Percentiles rank a stretch among this genome's conserved stretches.
Conservation (phyloP, 2,113 vertebrate genomes). For the Clarias batrachus region DNA sequence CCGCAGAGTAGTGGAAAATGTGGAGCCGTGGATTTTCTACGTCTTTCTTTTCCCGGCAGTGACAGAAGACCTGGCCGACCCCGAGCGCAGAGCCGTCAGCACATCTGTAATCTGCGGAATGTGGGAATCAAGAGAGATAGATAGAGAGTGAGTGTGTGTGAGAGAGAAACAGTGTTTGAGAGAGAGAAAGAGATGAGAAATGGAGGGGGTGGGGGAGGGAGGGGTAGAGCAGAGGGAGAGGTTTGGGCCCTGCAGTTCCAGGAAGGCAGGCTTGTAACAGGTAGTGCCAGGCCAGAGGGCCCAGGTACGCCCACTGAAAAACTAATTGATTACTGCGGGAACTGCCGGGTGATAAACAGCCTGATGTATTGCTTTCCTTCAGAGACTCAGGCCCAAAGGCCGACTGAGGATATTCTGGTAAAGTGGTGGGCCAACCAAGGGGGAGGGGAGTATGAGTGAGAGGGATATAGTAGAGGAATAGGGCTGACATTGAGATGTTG, state of each 20-base stretch:
- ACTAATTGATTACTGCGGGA: slow-evolving; percentile 66
- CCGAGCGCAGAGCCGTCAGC: background rate
- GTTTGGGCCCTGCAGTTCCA: slow-evolving; percentile 36
- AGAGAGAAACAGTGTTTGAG: slow-evolving; percentile 6
- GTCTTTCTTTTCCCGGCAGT: slow-evolving; percentile 19
- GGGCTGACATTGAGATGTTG: slow-evolving; percentile 53
- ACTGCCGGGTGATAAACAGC: slow-evolving; percentile 61
- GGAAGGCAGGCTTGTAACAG: slow-evolving; percentile 55
- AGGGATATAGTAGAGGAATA: slow-evolving; percentile 16
- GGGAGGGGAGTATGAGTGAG: slow-evolving; percentile 9
- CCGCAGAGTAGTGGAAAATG: slow-evolving; percentile 17
- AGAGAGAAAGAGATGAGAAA: background rate
- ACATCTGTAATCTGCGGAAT: slow-evolving; percentile 36
- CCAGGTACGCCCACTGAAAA: slow-evolving; percentile 59
- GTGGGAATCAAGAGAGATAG: slow-evolving; percentile 34
- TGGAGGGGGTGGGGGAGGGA: background rate
- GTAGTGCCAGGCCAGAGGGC: slow-evolving; percentile 55
- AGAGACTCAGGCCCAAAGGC: slow-evolving; percentile 52
- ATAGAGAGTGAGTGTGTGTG: slow-evolving; percentile 6
- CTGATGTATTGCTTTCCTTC: slow-evolving; percentile 56
- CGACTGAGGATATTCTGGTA: slow-evolving; percentile 58
- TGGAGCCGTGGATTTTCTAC: slow-evolving; percentile 1
- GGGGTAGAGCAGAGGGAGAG: slow-evolving; percentile 19
- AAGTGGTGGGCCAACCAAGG: slow-evolving; percentile 33
- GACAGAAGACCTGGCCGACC: slow-evolving; percentile 12